phyloP scores from a whole-genome alignment of 1,140 invertebrate species.

The Tetranychus cinnabarinus region DNA sequence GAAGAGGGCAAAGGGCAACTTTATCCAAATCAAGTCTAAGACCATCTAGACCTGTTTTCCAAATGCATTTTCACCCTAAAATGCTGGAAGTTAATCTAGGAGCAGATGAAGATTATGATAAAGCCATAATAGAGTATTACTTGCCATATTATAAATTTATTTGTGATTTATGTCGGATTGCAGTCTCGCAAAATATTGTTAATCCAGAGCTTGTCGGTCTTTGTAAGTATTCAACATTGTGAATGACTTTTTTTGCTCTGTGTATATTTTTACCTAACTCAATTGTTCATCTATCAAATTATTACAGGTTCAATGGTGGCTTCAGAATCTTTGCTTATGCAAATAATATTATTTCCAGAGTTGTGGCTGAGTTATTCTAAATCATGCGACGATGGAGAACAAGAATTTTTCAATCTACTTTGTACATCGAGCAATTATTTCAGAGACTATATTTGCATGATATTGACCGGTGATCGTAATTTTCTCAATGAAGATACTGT shows the following conservation, averaged over 20 bases:
- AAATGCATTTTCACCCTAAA: slow-evolving; percentile 56
- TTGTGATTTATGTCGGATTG: slow-evolving; percentile 65
- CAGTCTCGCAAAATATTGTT: slow-evolving; percentile 52
- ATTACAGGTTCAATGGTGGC: slow-evolving; percentile 43
- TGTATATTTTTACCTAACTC: background rate
- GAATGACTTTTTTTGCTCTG: no score
- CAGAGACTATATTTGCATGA: slow-evolving; percentile 56
- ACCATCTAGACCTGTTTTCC: slow-evolving; percentile 48
- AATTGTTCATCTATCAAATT: background rate
- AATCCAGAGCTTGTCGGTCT: slow-evolving; percentile 49
- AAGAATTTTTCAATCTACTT: slow-evolving; percentile 33
- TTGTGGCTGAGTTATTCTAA: slow-evolving; percentile 56
- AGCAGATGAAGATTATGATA: slow-evolving; percentile 50
- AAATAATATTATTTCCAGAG: slow-evolving; percentile 56
- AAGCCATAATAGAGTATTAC: slow-evolving; percentile 47
- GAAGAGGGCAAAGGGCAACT: slow-evolving; percentile 30
- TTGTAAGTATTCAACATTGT: slow-evolving; percentile 22
- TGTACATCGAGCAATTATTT: slow-evolving; percentile 43
- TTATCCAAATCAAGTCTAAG: slow-evolving; percentile 35
- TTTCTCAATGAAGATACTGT: slow-evolving; percentile 7
- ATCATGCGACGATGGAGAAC: slow-evolving; percentile 23
- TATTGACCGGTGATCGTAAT: slow-evolving; percentile 44
- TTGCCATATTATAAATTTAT: slow-evolving; percentile 55
- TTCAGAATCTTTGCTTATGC: slow-evolving; percentile 54
- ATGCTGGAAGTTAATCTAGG: slow-evolving; percentile 37